Evolutionary conservation across 2,888 invertebrate genomes (phyloP), one percentile per base, ranked within the genome.

Genomic region (Drosophila anceps): DNA sequence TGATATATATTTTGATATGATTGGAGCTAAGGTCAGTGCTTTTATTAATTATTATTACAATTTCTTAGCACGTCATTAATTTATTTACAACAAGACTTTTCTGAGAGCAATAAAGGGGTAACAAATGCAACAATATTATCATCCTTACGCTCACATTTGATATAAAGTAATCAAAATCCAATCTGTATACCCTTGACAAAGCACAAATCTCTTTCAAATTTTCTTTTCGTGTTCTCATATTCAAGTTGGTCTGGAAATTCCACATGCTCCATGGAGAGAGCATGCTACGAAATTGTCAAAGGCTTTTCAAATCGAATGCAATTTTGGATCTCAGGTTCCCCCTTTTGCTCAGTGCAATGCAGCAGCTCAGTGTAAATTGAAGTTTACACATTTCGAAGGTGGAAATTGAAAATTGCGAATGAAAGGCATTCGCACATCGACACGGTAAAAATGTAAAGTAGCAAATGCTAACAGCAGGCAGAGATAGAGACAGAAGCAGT

Each of bases 351-450:
- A 29, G n/a, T 65, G 61, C 44, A 44, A 27, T 24, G 44, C 24
- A 15, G 44, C 35, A 51, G 64, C 67, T 58, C 74, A 65, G 60
- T 68, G 74, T 73, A 77, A 88, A 84, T 84, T 80, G 86, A 77
- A 90, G 81, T 74, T 86, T 88, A 77, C 84, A 88, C 88, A 77
- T 82, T 82, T 80, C 64, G 81, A 66, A 83, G 87, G 87, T 88
- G 87, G 77, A 88, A 84, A 84, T 84, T 84, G 84, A 84, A 84
- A 84, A 88, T 77, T 69, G 87, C 63, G 72, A 83, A 80, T 86
- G 69, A 73, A 88, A 84, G 74, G 62, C 70, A 80, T 88, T 88
- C 66, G 53, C 90, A 84, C 77, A 80, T 86, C 67, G 83, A 64
- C 50, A 74, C 55, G 64, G 68, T 27, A 35, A 68, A 84, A 79